phyloP scores from a whole-genome alignment of 1,140 invertebrate genomes.

The Platyscapa corneri region DNA sequence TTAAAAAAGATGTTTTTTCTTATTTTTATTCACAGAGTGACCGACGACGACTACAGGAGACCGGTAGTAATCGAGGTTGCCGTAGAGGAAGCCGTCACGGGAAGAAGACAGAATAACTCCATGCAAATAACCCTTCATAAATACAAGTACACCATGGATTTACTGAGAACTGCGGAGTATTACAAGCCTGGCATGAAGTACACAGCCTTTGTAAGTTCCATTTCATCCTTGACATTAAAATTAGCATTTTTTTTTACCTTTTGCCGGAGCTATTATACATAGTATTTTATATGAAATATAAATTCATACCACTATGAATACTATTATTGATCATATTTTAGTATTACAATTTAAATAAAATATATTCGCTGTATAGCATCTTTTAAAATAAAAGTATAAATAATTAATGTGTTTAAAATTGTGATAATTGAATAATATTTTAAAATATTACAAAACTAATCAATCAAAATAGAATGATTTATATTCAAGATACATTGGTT shows the following conservation, averaged over 20 bases:
- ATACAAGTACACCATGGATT: conserved; percentile 88
- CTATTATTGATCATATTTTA: not conserved
- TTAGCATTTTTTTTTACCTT: not conserved
- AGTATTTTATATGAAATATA: not conserved
- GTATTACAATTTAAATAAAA: not conserved
- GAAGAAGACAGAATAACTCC: conserved; percentile 86
- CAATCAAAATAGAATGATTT: no score
- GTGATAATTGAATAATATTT: no score
- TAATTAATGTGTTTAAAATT: no score
- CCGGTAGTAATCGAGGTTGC: conserved; percentile 85
- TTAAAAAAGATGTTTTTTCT: not conserved
- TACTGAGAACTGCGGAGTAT: conserved; percentile 86
- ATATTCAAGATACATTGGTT: no score
- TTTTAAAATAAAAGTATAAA: no score
- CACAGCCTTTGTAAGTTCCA: conserved; percentile 82
- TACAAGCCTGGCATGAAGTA: conserved; percentile 93
- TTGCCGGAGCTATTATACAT: not conserved
- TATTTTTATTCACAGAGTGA: conserved; percentile 30
- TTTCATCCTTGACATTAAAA: conserved; percentile 17
- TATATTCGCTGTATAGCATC: no score
- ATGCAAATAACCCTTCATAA: conserved; percentile 84
- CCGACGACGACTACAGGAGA: conserved; percentile 83
- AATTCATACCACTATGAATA: not conserved
- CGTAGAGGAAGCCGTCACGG: conserved; percentile 87
- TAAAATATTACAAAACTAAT: no score